Conservation (phyloP, 2,113 vertebrate genomes). For the Amblyornis subalaris region DNA sequence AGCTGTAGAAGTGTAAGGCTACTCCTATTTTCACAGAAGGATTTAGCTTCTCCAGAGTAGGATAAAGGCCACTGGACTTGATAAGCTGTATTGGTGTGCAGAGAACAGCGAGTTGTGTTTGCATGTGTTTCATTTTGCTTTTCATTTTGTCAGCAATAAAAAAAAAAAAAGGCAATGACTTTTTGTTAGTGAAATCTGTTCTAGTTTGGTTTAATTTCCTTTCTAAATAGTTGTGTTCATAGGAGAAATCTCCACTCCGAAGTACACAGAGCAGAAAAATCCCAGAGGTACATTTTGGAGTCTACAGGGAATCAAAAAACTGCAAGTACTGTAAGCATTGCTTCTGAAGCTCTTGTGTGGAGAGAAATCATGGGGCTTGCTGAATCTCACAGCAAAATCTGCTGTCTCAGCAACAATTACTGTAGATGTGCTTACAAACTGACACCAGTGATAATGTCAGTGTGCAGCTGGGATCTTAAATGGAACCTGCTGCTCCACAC, state of each 20-base stretch:
- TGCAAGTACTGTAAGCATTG: background rate
- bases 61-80: background rate
- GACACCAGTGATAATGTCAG: slow-evolving; percentile 33
- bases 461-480: slow-evolving; percentile 14
- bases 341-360: background rate
- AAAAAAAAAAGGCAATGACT: background rate
- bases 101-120: background rate
- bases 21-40: background rate
- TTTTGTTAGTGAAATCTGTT: background rate
- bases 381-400: slow-evolving; percentile 2
- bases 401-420: slow-evolving; percentile 35
- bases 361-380: background rate
- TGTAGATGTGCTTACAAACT: slow-evolving; percentile 1
- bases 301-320: background rate
- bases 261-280: background rate
- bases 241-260: background rate
- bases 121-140: background rate
- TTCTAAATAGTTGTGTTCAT: background rate
- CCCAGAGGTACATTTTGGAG: background rate
- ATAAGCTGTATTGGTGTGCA: background rate
- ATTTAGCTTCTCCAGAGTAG: background rate
- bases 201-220: background rate
- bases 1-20: background rate
- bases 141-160: background rate
- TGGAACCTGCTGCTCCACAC: background rate